A percentile compares a stretch with the other conserved stretches of the same genome.
Evolutionary conservation across 2,113 vertebrate genomes (phyloP).

Genomic region (Chloropsis hardwickii): DNA sequence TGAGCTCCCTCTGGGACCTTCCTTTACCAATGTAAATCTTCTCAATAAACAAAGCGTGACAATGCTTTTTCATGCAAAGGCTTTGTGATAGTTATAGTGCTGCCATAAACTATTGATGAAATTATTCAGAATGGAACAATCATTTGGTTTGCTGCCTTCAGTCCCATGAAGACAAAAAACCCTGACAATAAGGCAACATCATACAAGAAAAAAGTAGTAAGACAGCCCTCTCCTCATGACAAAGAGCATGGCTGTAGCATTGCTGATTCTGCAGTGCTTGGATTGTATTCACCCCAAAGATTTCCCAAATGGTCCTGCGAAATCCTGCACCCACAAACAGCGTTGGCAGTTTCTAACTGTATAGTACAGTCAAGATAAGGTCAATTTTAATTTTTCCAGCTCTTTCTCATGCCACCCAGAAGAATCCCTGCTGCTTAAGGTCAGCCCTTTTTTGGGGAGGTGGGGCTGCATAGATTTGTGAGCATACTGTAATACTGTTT

Average conservation of each 20-base stretch:
- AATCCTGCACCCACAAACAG: neutral
- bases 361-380: neutral
- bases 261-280: neutral
- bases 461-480: neutral
- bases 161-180: neutral
- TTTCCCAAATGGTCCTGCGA: neutral
- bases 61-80: neutral
- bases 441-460: neutral
- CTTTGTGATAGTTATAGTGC: neutral
- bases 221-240: neutral
- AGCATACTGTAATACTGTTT: neutral
- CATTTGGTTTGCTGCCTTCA: neutral
- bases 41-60: neutral
- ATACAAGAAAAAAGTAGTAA: neutral
- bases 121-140: neutral
- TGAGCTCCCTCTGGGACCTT: neutral
- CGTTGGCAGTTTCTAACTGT: neutral
- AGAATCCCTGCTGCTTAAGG: neutral
- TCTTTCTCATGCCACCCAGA: neutral
- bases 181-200: neutral
- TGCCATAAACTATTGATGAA: neutral
- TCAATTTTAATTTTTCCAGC: neutral
- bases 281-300: neutral
- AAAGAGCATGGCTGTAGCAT: neutral
- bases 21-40: neutral